Evolutionary conservation across 2,797 vertebrate genomes (phyloP).

Genomic region (Orestias chungarensis): DNA sequence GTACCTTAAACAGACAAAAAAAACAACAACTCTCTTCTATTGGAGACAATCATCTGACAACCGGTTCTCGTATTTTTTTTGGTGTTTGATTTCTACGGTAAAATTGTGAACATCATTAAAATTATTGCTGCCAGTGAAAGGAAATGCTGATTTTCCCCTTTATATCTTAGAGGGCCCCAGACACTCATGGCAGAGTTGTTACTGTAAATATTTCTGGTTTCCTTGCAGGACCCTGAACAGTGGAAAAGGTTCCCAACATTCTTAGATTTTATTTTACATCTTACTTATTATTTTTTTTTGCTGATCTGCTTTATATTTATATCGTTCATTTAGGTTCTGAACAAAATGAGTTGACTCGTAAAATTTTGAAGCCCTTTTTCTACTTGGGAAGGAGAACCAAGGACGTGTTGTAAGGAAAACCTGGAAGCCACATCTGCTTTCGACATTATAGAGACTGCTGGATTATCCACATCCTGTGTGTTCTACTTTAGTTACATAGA

Average conservation of each 20-base stretch:
- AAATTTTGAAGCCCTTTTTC: neutral
- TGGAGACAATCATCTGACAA: slow-evolving; percentile 33
- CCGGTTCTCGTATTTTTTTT: slow-evolving; percentile 3
- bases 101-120: slow-evolving; percentile 26
- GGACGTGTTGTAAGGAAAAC: neutral
- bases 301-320: slow-evolving; percentile 21
- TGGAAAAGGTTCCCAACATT: slow-evolving; percentile 28
- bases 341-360: slow-evolving; percentile 1
- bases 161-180: slow-evolving; percentile 23
- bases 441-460: slow-evolving; percentile 57
- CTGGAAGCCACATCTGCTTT: slow-evolving; percentile 61
- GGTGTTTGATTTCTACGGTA: slow-evolving; percentile 4
- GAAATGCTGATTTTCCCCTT: slow-evolving; percentile 38
- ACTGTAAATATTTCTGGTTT: slow-evolving; percentile 40
- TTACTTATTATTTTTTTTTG: too few relatives aligned
- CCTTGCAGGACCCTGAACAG: slow-evolving; percentile 32
- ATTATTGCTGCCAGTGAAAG: slow-evolving; percentile 22
- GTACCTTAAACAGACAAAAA: too few relatives aligned
- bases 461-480: slow-evolving; percentile 49
- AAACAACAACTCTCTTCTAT: neutral
- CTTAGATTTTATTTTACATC: neutral
- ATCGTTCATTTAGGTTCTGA: slow-evolving; percentile 14
- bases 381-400: slow-evolving; percentile 7
- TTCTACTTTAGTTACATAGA: neutral
- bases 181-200: slow-evolving; percentile 34